Conservation (phyloP, 2,888 invertebrate genomes). For the Tinea trinotella region DNA sequence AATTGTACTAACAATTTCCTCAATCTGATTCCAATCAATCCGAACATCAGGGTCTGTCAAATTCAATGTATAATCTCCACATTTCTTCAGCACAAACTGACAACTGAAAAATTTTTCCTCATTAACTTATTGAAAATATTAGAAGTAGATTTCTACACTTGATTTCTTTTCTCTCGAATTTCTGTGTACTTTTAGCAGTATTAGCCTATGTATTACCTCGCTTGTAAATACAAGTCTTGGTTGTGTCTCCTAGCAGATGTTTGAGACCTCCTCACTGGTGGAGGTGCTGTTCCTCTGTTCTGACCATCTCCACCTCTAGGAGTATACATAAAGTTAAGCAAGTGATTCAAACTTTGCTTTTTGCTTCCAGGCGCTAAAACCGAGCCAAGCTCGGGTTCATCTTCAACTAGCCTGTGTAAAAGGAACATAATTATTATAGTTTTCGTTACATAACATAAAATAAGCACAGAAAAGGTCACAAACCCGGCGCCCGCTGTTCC, state of each 20-base stretch:
- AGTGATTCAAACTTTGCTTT: slow-evolving; percentile 93
- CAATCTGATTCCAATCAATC: slow-evolving; percentile 92
- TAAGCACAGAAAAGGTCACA: slow-evolving; percentile 20
- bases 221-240: slow-evolving; percentile 95
- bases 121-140: slow-evolving; percentile 12
- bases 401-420: slow-evolving; percentile 59
- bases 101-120: slow-evolving; percentile 74
- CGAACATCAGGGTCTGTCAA: slow-evolving; percentile 88
- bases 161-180: too few relatives aligned
- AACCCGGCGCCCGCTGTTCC: slow-evolving; percentile 81
- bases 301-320: slow-evolving; percentile 62
- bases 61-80: slow-evolving; percentile 84
- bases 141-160: too few relatives aligned
- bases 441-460: too few relatives aligned
- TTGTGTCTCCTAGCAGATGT: slow-evolving; percentile 76
- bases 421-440: neutral
- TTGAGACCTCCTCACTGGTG: slow-evolving; percentile 37
- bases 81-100: slow-evolving; percentile 92
- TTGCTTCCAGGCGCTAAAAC: slow-evolving; percentile 88
- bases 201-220: slow-evolving; percentile 88
- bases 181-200: too few relatives aligned
- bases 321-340: slow-evolving; percentile 92
- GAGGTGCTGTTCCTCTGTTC: slow-evolving; percentile 43
- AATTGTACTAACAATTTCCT: slow-evolving; percentile 89
- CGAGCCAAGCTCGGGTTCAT: slow-evolving; percentile 84